Percentiles rank a stretch among this genome's conserved stretches.
These are phyloP conservation scores for Pheosia tremula DNA, from an alignment of 2,888 invertebrate genomes.

Conservation along the genomic window DNA sequence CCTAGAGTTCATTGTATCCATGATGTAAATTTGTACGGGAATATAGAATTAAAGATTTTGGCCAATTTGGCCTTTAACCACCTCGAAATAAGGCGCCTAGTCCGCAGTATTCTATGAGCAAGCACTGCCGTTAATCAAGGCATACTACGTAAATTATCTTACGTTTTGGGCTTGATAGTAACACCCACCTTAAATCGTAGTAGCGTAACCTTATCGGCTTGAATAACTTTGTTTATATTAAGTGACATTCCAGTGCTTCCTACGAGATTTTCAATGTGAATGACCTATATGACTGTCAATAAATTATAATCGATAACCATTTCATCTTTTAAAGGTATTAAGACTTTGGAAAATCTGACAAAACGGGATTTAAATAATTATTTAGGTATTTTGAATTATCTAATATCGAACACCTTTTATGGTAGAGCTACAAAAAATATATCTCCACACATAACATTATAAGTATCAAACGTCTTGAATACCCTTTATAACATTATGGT, in stretches of 20 bases:
- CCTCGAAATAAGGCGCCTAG: background rate
- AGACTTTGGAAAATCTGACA: background rate
- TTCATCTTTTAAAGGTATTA: background rate
- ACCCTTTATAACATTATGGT: too few relatives aligned
- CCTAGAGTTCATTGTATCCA: background rate
- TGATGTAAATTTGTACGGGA: background rate
- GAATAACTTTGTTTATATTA: slow-evolving; percentile 6
- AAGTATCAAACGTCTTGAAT: too few relatives aligned
- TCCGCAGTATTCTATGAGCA: background rate
- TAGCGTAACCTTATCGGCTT: slow-evolving; percentile 6
- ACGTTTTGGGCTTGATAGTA: background rate
- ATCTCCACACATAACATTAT: too few relatives aligned
- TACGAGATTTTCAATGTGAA: background rate
- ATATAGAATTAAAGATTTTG: background rate
- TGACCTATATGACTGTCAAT: background rate
- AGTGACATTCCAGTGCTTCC: background rate
- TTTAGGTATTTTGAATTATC: too few relatives aligned
- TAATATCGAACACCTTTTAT: too few relatives aligned
- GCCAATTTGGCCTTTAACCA: background rate
- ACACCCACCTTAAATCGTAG: slow-evolving; percentile 2
- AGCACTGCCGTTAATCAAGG: background rate
- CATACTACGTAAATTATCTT: background rate
- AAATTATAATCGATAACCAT: background rate
- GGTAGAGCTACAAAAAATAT: too few relatives aligned
- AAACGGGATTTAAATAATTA: too few relatives aligned